Evolutionary conservation across 2,888 invertebrate species (phyloP), one percentile per base, ranked within the genome.

Genomic region (Chrysolina americana): DNA sequence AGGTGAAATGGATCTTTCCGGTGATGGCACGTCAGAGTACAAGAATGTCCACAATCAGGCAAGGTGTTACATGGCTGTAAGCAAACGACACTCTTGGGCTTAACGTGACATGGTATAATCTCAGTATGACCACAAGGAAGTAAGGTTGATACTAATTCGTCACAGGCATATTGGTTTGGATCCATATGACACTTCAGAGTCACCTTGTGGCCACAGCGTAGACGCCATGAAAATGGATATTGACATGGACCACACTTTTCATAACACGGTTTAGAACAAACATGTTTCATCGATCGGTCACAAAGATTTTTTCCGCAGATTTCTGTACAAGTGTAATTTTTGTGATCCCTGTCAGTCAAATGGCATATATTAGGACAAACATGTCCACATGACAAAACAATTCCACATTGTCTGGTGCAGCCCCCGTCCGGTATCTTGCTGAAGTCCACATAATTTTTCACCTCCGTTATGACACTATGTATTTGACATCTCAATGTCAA

Each of bases 351-450:
- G 79, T 93, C 92, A 65, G 87, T 86, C 1, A 89, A 86, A 81
- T 94, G 94, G 82, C 94, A 94, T 15, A 90, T 81, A 47, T 87
- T 87, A 0, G 85, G 85, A 85, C 94, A 95, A 3, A 78, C 81
- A 84, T 95, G 94, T 0, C 91, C 92, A 84, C 94, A 95, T 13
- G 48, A 28, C 44, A 65, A 47, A 11, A 6, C 11, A 13, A 48
- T 48, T 10, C 48, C 48, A 41, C 65, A 65, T 3, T 13, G 44
- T 48, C 48, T 41, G 2, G 48, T 82, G 83, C 94, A 94, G 0
- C 94, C 94, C 1, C 92, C 92, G 86, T 92, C 91, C 9, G 56
- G 63, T 47, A 75, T 72, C 11, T 56, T 64, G 6, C 66, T 71
- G 11, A 76, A 73, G 19, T 72, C 70, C 23, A 74, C 81, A 81